Conservation (phyloP, 2,888 invertebrate species). For the Uropetala carovei region DNA sequence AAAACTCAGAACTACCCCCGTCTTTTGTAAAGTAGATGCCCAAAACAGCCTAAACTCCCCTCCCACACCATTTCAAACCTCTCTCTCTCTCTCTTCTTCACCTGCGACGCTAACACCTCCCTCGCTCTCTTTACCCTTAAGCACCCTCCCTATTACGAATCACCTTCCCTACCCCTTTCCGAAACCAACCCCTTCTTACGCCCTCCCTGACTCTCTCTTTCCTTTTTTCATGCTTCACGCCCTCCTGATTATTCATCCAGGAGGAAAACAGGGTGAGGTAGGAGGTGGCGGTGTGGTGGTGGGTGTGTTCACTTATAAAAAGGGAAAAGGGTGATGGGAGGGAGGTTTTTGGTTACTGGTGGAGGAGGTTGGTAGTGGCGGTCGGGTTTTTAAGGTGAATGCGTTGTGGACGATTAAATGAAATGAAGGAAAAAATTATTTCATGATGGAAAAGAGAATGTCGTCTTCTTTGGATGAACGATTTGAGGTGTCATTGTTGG, state of each 20-base stretch:
- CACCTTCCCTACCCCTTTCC: not conserved
- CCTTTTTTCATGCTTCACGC: conserved; percentile 63
- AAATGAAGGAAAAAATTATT: conserved; percentile 39
- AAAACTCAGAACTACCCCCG: no score
- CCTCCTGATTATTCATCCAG: conserved; percentile 60
- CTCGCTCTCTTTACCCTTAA: not conserved
- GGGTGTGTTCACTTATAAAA: conserved; percentile 27
- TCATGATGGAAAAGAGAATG: not conserved
- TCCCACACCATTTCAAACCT: not conserved
- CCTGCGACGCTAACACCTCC: conserved; percentile 6
- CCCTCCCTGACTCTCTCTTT: not conserved
- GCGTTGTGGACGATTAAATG: conserved; percentile 42
- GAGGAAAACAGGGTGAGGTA: conserved; percentile 21
- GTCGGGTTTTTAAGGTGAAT: not conserved
- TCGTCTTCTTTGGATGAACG: conserved; percentile 52
- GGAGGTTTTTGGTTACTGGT: not conserved
- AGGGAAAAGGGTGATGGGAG: not conserved
- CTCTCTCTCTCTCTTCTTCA: not conserved
- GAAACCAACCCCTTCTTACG: conserved; percentile 2
- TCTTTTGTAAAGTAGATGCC: no score
- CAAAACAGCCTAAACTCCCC: not conserved
- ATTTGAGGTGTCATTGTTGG: conserved; percentile 48
- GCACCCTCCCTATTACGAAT: not conserved
- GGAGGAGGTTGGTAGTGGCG: not conserved
- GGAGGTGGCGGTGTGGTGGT: not conserved